Conservation (phyloP, 2,888 invertebrate species). For the Lutraria lutraria region DNA sequence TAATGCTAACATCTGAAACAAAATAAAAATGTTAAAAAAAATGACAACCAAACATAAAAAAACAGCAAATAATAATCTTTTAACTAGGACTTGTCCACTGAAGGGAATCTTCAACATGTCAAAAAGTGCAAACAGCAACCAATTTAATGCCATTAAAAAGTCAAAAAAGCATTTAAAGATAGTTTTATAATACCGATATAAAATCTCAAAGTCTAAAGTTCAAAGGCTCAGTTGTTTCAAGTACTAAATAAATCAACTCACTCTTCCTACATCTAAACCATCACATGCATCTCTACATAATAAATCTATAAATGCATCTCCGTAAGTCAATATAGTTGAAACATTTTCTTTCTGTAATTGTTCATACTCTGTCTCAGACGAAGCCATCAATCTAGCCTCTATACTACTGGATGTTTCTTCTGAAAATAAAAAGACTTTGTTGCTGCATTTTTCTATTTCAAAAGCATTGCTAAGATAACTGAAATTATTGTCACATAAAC, state of each 20-base stretch:
- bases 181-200: too few species aligned
- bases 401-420: slow-evolving; percentile 60
- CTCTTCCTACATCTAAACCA: slow-evolving; percentile 95
- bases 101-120: background rate
- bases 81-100: background rate
- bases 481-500: too few species aligned
- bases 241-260: slow-evolving; percentile 62
- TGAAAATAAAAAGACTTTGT: slow-evolving; percentile 21
- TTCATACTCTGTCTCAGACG: slow-evolving; percentile 84
- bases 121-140: too few species aligned
- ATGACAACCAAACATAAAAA: background rate
- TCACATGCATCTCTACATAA: slow-evolving; percentile 95
- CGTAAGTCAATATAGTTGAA: slow-evolving; percentile 91
- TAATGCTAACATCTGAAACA: slow-evolving; percentile 91
- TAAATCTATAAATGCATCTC: slow-evolving; percentile 93
- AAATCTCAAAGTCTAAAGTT: too few species aligned
- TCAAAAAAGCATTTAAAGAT: too few species aligned
- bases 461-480: too few species aligned
- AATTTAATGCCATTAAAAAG: too few species aligned
- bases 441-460: too few species aligned
- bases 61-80: background rate
- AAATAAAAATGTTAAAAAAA: background rate
- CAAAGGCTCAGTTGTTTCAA: too few species aligned
- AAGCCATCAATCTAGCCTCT: slow-evolving; percentile 71
- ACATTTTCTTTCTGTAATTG: slow-evolving; percentile 87